These are phyloP conservation scores for Hirtodrosophila cameraria DNA, from an alignment of 2,888 invertebrate species.

Conservation along the genomic window DNA sequence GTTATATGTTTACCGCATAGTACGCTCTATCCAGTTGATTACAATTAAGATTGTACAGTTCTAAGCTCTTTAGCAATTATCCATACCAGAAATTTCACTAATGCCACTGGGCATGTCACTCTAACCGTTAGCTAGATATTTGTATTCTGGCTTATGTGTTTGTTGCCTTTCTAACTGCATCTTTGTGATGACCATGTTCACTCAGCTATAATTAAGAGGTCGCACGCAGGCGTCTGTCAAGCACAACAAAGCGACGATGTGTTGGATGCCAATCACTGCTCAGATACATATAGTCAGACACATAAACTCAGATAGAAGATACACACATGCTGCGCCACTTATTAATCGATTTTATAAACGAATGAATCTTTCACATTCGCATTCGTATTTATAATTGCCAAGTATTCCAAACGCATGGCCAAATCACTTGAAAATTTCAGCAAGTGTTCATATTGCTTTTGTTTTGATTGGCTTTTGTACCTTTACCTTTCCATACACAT, in stretches of 20 bases:
- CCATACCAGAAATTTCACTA: slow-evolving; percentile 30
- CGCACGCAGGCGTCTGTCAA: slow-evolving; percentile 32
- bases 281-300: slow-evolving; percentile 3
- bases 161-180: slow-evolving; percentile 45
- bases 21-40: slow-evolving; percentile 1
- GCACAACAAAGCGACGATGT: slow-evolving; percentile 31
- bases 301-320: slow-evolving; percentile 15
- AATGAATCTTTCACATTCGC: slow-evolving; percentile 41
- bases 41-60: slow-evolving; percentile 43
- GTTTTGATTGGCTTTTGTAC: slow-evolving; percentile 39
- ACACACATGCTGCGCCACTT: slow-evolving; percentile 68
- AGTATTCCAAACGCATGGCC: slow-evolving; percentile 19
- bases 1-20: neutral
- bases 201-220: slow-evolving; percentile 70
- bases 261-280: slow-evolving; percentile 25
- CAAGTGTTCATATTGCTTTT: slow-evolving; percentile 42
- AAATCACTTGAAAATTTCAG: slow-evolving; percentile 33
- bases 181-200: slow-evolving; percentile 64
- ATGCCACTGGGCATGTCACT: slow-evolving; percentile 54
- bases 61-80: slow-evolving; percentile 28
- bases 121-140: slow-evolving; percentile 43
- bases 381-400: slow-evolving; percentile 33
- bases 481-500: slow-evolving; percentile 33
- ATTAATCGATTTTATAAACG: slow-evolving; percentile 65
- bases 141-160: slow-evolving; percentile 47